phyloP scores from a whole-genome alignment of 2,113 vertebrate genomes.

The Collichthys lucidus region DNA sequence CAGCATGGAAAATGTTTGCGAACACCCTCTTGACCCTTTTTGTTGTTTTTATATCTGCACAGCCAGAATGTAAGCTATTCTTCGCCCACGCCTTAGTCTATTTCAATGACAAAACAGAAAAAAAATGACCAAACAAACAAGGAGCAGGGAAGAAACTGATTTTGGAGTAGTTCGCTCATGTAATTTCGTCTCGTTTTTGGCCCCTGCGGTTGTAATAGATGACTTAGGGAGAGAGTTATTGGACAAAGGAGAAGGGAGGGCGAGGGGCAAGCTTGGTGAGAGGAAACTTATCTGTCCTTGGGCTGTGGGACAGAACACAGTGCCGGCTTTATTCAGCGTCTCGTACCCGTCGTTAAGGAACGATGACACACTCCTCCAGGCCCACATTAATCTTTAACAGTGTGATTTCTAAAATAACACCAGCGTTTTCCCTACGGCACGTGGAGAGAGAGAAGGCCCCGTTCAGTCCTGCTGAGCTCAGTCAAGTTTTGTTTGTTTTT shows the following conservation, averaged over 20 bases:
- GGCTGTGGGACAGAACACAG: slow-evolving; percentile 82
- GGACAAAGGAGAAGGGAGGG: slow-evolving; percentile 71
- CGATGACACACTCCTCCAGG: slow-evolving; percentile 85
- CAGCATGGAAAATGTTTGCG: slow-evolving; percentile 77
- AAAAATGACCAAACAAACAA: slow-evolving; percentile 10
- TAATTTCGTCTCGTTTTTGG: slow-evolving; percentile 46
- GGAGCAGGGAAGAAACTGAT: slow-evolving; percentile 44
- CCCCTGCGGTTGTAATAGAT: slow-evolving; percentile 55
- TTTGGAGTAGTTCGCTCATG: slow-evolving; percentile 47
- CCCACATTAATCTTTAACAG: slow-evolving; percentile 84
- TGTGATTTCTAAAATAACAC: slow-evolving; percentile 87
- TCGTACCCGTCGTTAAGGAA: slow-evolving; percentile 80
- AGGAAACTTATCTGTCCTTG: slow-evolving; percentile 83
- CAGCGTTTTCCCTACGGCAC: slow-evolving; percentile 74
- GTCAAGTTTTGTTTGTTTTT: slow-evolving; percentile 47
- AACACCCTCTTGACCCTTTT: slow-evolving; percentile 63
- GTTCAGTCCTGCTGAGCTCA: slow-evolving; percentile 57
- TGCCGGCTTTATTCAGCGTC: slow-evolving; percentile 80
- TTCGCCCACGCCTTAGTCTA: slow-evolving; percentile 42
- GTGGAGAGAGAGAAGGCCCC: slow-evolving; percentile 58
- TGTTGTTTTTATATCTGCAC: slow-evolving; percentile 68
- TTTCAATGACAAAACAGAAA: slow-evolving; percentile 39
- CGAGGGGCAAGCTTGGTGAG: slow-evolving; percentile 64
- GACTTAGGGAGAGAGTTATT: slow-evolving; percentile 66
- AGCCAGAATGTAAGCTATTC: slow-evolving; percentile 31